Conservation (phyloP, 2,888 invertebrate genomes). For the Lochmaea capreae region DNA sequence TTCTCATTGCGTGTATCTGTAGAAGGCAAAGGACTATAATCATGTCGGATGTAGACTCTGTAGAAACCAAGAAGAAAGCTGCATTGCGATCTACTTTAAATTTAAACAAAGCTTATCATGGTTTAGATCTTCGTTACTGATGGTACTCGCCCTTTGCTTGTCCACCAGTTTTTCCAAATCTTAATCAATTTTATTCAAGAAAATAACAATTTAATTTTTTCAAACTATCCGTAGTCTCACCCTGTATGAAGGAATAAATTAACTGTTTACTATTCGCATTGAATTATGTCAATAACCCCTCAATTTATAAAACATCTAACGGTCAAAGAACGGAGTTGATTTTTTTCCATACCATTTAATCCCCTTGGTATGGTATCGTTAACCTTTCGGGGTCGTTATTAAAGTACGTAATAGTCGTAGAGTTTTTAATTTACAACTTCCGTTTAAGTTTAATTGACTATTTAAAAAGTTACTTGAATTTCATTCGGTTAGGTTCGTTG, state of each 20-base stretch:
- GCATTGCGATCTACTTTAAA: too few species aligned
- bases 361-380: constrained; percentile 25
- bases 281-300: constrained; percentile 11
- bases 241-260: not conserved
- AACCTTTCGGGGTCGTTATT: constrained; percentile 24
- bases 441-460: constrained; percentile 53
- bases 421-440: constrained; percentile 56
- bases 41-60: too few species aligned
- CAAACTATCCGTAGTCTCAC: too few species aligned
- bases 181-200: too few species aligned
- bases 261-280: not conserved
- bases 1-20: too few species aligned
- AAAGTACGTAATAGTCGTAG: not conserved
- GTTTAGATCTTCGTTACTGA: too few species aligned
- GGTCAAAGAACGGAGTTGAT: constrained; percentile 16
- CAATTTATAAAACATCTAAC: constrained; percentile 2
- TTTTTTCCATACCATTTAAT: constrained; percentile 27
- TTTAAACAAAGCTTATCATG: too few species aligned
- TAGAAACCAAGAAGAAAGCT: too few species aligned
- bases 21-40: too few species aligned
- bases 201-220: too few species aligned
- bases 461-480: constrained; percentile 49
- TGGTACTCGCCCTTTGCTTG: too few species aligned
- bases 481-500: constrained; percentile 46
- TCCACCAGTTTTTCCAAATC: too few species aligned